A percentile compares a stretch with the other conserved stretches of the same genome.
Conservation (phyloP, 2,888 invertebrate genomes). For the Pseudococcus viburni region DNA sequence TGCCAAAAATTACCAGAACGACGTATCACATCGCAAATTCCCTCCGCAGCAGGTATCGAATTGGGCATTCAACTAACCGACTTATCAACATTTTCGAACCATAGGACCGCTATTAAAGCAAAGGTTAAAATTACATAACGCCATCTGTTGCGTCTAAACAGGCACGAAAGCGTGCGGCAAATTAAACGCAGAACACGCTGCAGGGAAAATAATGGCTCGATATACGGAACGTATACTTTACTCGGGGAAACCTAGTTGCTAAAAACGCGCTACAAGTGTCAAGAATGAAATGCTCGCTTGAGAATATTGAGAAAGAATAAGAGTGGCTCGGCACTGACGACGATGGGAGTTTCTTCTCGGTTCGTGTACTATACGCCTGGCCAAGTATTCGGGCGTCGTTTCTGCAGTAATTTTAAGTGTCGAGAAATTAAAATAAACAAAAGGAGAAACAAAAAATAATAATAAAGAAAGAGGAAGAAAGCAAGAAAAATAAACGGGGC, state of each 20-base stretch:
- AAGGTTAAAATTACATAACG: slow-evolving; percentile 9
- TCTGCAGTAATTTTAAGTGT: not conserved
- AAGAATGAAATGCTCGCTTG: not conserved
- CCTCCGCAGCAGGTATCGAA: not conserved
- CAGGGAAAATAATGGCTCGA: not conserved
- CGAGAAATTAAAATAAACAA: slow-evolving; percentile 31
- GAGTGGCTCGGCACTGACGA: not conserved
- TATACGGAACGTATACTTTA: not conserved
- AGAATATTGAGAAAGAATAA: not conserved
- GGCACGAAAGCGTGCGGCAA: not conserved
- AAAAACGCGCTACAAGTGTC: not conserved
- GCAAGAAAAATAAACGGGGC: not conserved
- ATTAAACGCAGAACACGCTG: slow-evolving; percentile 28
- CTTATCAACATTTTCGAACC: not conserved
- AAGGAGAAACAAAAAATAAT: not conserved
- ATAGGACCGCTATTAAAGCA: too few relatives aligned
- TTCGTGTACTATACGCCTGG: too few relatives aligned
- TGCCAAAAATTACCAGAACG: too few relatives aligned
- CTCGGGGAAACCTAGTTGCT: not conserved
- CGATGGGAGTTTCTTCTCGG: not conserved
- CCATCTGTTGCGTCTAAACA: not conserved
- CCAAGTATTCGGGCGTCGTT: slow-evolving; percentile 11
- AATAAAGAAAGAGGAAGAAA: not conserved
- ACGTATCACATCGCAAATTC: not conserved
- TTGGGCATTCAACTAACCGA: not conserved